A percentile compares a stretch with the other conserved stretches of the same genome.
Evolutionary conservation across 2,113 vertebrate genomes (phyloP).

Genomic region (Brachypodius melanocephalos): DNA sequence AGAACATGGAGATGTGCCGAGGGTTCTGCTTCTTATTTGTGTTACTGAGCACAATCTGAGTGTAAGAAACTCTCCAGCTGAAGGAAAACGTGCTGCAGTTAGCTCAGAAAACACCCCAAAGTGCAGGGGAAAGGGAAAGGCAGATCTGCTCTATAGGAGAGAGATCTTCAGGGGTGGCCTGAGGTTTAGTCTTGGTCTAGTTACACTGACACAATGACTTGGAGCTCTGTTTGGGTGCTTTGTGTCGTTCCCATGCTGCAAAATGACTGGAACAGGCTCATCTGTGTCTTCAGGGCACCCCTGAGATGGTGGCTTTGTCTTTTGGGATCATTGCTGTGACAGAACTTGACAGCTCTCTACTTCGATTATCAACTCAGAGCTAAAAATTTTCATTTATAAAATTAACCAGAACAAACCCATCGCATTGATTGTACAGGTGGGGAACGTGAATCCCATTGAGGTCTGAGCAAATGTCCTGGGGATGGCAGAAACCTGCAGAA

Average conservation of each 20-base stretch:
- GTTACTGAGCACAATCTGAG: background rate
- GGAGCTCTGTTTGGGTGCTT: background rate
- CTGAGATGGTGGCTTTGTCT: background rate
- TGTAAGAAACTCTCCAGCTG: background rate
- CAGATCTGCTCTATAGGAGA: background rate
- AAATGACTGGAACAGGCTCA: background rate
- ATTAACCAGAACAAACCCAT: background rate
- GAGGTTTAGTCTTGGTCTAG: background rate
- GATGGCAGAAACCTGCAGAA: background rate
- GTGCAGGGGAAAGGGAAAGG: background rate
- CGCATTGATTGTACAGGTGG: background rate
- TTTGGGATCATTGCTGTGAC: background rate
- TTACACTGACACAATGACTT: background rate
- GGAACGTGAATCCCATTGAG: rapidly evolving
- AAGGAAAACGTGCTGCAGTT: background rate
- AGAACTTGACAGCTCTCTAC: background rate
- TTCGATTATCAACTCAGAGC: background rate
- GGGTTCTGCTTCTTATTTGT: slow-evolving; percentile 33
- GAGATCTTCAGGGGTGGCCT: rapidly evolving
- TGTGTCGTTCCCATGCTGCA: background rate
- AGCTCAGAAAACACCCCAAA: background rate
- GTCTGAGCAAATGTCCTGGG: background rate
- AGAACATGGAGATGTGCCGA: slow-evolving; percentile 46
- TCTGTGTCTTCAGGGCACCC: background rate
- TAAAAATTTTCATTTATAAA: background rate